Evolutionary conservation across 2,797 vertebrate species (phyloP).

Genomic region (Streptopelia turtur): DNA sequence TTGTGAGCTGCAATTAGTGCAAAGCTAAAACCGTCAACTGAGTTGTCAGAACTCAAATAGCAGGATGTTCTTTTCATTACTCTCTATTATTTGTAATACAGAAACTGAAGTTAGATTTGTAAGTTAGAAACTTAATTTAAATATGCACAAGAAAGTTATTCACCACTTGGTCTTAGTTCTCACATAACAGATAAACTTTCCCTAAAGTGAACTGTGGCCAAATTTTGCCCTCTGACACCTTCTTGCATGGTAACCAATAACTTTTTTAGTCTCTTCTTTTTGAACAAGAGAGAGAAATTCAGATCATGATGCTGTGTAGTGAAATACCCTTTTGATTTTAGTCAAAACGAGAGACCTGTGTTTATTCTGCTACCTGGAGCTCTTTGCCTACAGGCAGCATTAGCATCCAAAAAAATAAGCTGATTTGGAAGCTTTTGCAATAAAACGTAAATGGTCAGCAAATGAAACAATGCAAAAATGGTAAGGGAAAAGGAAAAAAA

Average conservation of each 20-base stretch:
- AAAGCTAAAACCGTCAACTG: rapidly evolving
- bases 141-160: neutral
- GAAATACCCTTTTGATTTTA: neutral
- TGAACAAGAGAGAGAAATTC: neutral
- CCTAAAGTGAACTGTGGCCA: neutral
- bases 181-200: rapidly evolving
- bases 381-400: neutral
- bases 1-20: neutral
- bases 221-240: neutral
- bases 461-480: neutral
- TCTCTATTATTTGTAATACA: rapidly evolving
- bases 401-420: neutral
- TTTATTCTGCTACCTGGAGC: neutral
- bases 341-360: neutral
- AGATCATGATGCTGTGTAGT: neutral
- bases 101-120: neutral
- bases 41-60: neutral
- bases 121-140: neutral
- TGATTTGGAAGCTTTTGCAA: neutral
- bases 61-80: neutral
- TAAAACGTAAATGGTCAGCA: neutral
- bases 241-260: neutral
- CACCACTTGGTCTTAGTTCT: neutral
- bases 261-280: neutral
- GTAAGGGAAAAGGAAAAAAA: neutral